Base-by-base conservation (phyloP, 2,888 invertebrate species). In the Zaprionus lineosus region DNA sequence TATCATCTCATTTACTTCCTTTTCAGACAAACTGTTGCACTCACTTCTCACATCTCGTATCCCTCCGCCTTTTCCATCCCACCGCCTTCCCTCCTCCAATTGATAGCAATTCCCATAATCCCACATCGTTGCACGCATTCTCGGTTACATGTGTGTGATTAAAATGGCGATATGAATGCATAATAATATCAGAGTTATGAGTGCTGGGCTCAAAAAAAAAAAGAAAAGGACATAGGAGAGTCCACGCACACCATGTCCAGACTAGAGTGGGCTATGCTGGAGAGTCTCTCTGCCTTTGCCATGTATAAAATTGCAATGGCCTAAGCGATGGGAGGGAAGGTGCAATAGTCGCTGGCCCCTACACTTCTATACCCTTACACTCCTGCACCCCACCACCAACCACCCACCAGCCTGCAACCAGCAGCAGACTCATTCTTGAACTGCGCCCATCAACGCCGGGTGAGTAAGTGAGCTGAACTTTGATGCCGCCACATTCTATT, bases 401-500 rank as follows among this genome's bases (percentile, higher is more conserved):
- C n/a, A n/a, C n/a, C n/a, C n/a, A n/a, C n/a, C n/a, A n/a, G n/a
- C n/a, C n/a, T n/a, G n/a, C n/a, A n/a, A n/a, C n/a, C n/a, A n/a
- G n/a, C n/a, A n/a, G n/a, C n/a, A n/a, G n/a, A n/a, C n/a, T n/a
- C n/a, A n/a, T n/a, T n/a, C n/a, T n/a, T n/a, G n/a, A n/a, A 43
- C 28, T 19, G 19, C 26, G 61, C 58, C 71, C 79, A 71, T 84
- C 85, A 82, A 74, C 85, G 74, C 77, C 63, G 83, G 85, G 74
- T 77, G 78, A 79, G 83, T 79, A 85, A 79, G 85, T 83, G 76
- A 83, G 74, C 81, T 85, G 82, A 82, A 86, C 82, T 86, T 81
- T 82, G 82, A 86, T 82, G 86, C 84, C 77, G 86, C 74, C 84
- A 82, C 81, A 82, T 85, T 85, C 81, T 83, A 85, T 85, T 85